phyloP scores from a whole-genome alignment of 2,797 vertebrate species.

The Neopelma chrysocephalum region DNA sequence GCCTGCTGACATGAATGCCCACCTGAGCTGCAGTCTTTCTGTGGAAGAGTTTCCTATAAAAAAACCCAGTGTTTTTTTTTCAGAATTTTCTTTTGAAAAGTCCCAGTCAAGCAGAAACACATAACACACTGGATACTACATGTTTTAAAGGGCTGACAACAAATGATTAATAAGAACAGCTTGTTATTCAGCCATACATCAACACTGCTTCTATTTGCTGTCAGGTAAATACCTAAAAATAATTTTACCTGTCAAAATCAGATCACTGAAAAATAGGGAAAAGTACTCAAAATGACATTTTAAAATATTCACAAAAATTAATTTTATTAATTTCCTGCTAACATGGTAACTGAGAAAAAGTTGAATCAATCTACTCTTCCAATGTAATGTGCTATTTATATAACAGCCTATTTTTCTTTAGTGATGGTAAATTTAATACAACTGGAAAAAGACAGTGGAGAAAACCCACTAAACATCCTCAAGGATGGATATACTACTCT shows the following conservation, averaged over 20 bases:
- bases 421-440: neutral
- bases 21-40: neutral
- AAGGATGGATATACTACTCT: neutral
- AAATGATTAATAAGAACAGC: neutral
- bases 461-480: neutral
- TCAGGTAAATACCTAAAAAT: neutral
- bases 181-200: neutral
- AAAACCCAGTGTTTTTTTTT: neutral
- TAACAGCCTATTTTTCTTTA: neutral
- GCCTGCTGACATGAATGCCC: fast-evolving
- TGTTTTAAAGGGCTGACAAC: neutral
- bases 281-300: neutral
- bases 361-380: neutral
- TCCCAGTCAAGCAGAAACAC: neutral
- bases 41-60: neutral
- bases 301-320: neutral
- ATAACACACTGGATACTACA: neutral
- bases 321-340: neutral
- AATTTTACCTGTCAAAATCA: neutral
- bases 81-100: neutral
- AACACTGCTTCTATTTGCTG: neutral
- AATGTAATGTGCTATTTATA: neutral
- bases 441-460: neutral
- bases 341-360: neutral
- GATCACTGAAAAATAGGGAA: neutral